phyloP scores from a whole-genome alignment of 2,888 invertebrate genomes.

The Halictus quadricinctus region DNA sequence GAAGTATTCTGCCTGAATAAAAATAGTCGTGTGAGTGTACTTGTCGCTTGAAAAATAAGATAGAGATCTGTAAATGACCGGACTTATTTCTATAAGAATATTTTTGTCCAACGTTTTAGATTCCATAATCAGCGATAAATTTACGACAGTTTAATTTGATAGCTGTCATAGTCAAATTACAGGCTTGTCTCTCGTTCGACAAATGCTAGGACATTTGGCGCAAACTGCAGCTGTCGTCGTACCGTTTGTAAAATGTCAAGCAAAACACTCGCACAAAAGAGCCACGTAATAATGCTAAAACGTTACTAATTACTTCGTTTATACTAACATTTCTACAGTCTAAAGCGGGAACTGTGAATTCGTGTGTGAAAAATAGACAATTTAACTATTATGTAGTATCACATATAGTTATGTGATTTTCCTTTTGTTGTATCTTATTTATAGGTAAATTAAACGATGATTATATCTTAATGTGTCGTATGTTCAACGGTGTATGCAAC shows the following conservation, averaged over 20 bases:
- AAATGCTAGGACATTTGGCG: constrained; percentile 10
- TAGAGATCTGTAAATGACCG: not conserved
- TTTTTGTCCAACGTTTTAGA: not conserved
- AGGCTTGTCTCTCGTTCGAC: constrained; percentile 2
- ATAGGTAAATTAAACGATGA: not conserved
- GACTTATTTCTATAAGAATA: no score
- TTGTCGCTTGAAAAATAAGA: not conserved
- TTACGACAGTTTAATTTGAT: not conserved
- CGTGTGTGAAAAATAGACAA: not conserved
- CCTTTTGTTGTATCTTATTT: not conserved
- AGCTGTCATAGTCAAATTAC: constrained; percentile 8
- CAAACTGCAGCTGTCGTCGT: constrained; percentile 10
- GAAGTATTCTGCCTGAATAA: not conserved
- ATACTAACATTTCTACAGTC: not conserved
- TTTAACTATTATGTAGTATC: not conserved
- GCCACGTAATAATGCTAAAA: constrained; percentile 6
- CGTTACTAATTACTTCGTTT: constrained; percentile 10
- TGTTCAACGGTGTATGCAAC: not conserved
- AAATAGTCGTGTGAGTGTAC: not conserved
- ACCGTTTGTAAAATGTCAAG: constrained; percentile 10
- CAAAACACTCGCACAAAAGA: constrained; percentile 1
- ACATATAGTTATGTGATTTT: not conserved
- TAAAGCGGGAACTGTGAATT: not conserved
- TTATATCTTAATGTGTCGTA: not conserved
- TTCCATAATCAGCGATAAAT: not conserved